phyloP scores from a whole-genome alignment of 2,797 vertebrate genomes.

The Valencia hispanica region DNA sequence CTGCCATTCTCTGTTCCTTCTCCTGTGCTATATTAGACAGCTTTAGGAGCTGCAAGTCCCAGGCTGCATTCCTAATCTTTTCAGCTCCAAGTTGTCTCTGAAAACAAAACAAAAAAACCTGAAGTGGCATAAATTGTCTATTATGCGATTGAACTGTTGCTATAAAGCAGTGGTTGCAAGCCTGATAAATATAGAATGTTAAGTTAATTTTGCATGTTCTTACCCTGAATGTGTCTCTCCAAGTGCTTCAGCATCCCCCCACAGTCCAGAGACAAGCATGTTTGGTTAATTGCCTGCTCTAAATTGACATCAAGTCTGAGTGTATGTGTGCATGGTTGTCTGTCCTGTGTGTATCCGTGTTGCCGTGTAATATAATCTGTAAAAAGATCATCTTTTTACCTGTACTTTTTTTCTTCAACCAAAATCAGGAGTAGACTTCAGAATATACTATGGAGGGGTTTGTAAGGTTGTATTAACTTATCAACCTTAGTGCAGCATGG shows the following conservation, averaged over 20 bases:
- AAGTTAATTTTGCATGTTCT: neutral
- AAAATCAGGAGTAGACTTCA: neutral
- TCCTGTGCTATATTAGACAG: slow-evolving; percentile 60
- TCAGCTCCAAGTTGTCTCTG: slow-evolving; percentile 70
- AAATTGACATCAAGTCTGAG: neutral
- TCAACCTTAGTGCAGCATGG: neutral
- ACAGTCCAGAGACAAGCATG: neutral
- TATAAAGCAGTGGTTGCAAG: neutral
- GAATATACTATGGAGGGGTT: neutral
- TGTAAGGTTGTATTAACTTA: neutral
- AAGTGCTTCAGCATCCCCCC: neutral
- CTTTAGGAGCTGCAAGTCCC: slow-evolving; percentile 65
- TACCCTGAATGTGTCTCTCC: neutral
- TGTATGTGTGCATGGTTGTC: neutral
- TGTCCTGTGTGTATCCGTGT: neutral
- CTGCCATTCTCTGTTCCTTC: slow-evolving; percentile 55
- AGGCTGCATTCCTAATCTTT: slow-evolving; percentile 59
- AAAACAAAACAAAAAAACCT: slow-evolving; percentile 7
- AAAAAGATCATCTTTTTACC: neutral
- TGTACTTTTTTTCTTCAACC: neutral
- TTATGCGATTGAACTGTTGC: neutral
- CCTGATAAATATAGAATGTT: neutral
- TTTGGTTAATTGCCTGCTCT: neutral
- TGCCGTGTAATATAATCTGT: neutral
- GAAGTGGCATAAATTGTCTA: neutral